Percentiles rank a stretch among this genome's conserved stretches.
phyloP scores from a whole-genome alignment of 2,113 vertebrate genomes.

The Pipra filicauda region DNA sequence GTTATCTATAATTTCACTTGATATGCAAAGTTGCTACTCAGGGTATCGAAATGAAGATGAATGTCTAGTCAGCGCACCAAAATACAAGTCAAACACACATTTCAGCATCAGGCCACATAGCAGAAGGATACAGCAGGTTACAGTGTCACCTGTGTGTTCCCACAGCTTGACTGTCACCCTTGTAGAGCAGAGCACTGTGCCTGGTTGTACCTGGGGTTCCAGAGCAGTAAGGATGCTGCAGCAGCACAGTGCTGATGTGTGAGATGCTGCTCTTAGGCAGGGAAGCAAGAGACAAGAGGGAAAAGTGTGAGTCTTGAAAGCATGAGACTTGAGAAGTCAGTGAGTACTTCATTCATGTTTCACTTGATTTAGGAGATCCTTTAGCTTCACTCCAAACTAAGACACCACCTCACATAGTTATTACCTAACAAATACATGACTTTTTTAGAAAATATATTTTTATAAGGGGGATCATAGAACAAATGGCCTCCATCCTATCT shows the following conservation, averaged over 20 bases:
- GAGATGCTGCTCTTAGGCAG: not conserved
- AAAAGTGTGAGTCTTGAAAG: not conserved
- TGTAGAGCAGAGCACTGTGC: not conserved
- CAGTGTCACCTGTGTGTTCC: not conserved
- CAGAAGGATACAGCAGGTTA: not conserved
- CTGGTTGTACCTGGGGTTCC: not conserved
- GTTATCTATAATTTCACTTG: not conserved
- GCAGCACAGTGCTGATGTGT: not conserved
- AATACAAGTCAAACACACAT: accelerated
- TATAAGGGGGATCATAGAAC: not conserved
- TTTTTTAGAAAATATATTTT: not conserved
- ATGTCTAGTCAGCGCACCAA: not conserved
- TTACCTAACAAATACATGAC: not conserved
- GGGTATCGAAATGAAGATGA: not conserved
- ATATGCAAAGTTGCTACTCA: not conserved
- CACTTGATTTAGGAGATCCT: not conserved
- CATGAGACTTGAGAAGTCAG: not conserved
- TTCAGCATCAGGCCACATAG: not conserved
- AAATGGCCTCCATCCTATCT: not conserved
- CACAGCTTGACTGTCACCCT: not conserved
- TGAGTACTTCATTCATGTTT: not conserved
- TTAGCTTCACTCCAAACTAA: not conserved
- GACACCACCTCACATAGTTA: not conserved
- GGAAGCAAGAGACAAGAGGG: not conserved
- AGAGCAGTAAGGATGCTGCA: not conserved